Evolutionary conservation across 2,113 vertebrate genomes (phyloP).

Genomic region (Grammomys surdaster): DNA sequence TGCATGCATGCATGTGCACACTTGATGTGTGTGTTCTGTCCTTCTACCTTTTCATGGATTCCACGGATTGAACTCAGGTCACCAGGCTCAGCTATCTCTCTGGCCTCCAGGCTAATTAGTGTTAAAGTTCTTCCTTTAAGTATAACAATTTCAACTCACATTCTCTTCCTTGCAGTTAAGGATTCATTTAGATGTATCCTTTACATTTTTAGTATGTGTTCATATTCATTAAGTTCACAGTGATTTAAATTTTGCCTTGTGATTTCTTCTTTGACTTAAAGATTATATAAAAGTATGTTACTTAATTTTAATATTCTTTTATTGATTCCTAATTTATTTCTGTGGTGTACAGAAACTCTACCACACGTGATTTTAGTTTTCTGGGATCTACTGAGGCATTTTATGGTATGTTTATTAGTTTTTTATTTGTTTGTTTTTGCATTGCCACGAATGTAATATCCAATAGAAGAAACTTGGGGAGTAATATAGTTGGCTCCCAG

Average conservation of each 20-base stretch:
- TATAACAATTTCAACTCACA: slow-evolving; percentile 27
- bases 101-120: neutral
- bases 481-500: neutral
- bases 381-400: neutral
- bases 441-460: neutral
- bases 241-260: slow-evolving; percentile 28
- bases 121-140: slow-evolving; percentile 23
- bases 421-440: neutral
- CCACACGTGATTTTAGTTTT: neutral
- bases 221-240: slow-evolving; percentile 6
- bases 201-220: neutral
- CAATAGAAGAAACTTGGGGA: neutral
- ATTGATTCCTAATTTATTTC: slow-evolving; percentile 52
- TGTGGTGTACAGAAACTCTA: neutral
- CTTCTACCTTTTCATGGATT: neutral
- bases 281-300: neutral
- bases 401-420: neutral
- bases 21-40: neutral
- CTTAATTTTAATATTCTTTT: neutral
- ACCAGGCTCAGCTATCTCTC: neutral
- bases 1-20: neutral
- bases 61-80: neutral
- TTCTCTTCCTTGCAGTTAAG: neutral
- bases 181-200: neutral
- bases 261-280: slow-evolving; percentile 13